These are phyloP conservation scores for Pollenia labialis DNA, from an alignment of 2,888 invertebrate species.

Conservation along the genomic window DNA sequence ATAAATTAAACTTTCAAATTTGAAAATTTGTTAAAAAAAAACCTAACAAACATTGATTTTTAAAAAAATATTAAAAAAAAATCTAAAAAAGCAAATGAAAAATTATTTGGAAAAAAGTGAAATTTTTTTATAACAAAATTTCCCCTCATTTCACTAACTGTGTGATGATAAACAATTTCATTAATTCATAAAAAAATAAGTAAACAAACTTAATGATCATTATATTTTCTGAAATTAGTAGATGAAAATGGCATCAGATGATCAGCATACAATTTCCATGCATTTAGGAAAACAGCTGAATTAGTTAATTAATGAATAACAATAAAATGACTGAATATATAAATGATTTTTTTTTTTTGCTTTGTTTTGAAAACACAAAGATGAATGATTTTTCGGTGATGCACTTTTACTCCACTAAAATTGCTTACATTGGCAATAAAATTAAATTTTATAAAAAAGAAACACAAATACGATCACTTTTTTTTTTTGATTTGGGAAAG, in stretches of 20 bases:
- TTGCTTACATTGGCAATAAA: slow-evolving; percentile 61
- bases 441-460: slow-evolving; percentile 23
- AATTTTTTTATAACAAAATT: slow-evolving; percentile 56
- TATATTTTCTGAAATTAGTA: slow-evolving; percentile 31
- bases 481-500: slow-evolving; percentile 54
- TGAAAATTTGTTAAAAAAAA: slow-evolving; percentile 28
- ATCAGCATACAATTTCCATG: slow-evolving; percentile 60
- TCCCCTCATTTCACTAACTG: slow-evolving; percentile 52
- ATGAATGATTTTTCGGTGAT: slow-evolving; percentile 61
- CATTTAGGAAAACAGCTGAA: slow-evolving; percentile 47
- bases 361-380: slow-evolving; percentile 25
- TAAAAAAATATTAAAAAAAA: slow-evolving; percentile 6
- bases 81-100: slow-evolving; percentile 17
- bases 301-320: slow-evolving; percentile 65
- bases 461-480: slow-evolving; percentile 72
- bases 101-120: slow-evolving; percentile 58
- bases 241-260: slow-evolving; percentile 18
- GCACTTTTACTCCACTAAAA: slow-evolving; percentile 69
- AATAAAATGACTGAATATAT: slow-evolving; percentile 48
- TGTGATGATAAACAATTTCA: slow-evolving; percentile 49
- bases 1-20: slow-evolving; percentile 55
- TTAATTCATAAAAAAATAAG: slow-evolving; percentile 18
- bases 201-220: slow-evolving; percentile 1
- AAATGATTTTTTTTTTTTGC: slow-evolving; percentile 30
- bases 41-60: slow-evolving; percentile 34